phyloP scores from a whole-genome alignment of 2,888 invertebrate species.

The Lasioglossum villosulum region DNA sequence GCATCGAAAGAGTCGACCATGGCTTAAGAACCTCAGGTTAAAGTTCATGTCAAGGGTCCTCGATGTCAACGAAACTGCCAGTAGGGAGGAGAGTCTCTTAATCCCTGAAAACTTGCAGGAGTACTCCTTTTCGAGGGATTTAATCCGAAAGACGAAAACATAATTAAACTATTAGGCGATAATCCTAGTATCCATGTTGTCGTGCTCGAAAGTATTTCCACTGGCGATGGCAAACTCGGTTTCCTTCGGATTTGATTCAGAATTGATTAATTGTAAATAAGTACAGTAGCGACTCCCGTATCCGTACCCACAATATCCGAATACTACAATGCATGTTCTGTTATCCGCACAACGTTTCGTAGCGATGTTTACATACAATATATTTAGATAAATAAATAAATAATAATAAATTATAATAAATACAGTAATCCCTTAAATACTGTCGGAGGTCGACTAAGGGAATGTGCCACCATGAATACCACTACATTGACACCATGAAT shows the following conservation, averaged over 20 bases:
- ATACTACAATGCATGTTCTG: no score
- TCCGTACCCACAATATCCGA: no score
- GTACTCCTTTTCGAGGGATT: conserved; percentile 2
- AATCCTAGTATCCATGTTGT: not conserved
- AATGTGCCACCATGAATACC: no score
- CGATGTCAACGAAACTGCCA: conserved; percentile 9
- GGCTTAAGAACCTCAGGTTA: not conserved
- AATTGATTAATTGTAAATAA: no score
- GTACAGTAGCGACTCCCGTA: no score
- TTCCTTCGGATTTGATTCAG: not conserved
- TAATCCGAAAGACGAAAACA: not conserved
- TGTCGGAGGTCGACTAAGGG: no score
- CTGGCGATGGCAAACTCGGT: not conserved
- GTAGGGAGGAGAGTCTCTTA: not conserved
- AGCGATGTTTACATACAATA: no score
- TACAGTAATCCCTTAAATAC: no score
- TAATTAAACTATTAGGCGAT: conserved; percentile 7
- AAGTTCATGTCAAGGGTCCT: conserved; percentile 6
- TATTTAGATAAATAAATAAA: no score
- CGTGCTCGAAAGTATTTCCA: not conserved
- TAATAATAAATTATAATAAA: no score
- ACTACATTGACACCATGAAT: no score
- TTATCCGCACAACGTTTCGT: no score
- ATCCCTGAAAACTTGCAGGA: conserved; percentile 7
- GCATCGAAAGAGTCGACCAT: not conserved